Percentiles rank a stretch among this genome's conserved stretches.
These are phyloP conservation scores for Tetrapedia diversipes DNA, from an alignment of 2,888 invertebrate genomes.

Conservation along the genomic window DNA sequence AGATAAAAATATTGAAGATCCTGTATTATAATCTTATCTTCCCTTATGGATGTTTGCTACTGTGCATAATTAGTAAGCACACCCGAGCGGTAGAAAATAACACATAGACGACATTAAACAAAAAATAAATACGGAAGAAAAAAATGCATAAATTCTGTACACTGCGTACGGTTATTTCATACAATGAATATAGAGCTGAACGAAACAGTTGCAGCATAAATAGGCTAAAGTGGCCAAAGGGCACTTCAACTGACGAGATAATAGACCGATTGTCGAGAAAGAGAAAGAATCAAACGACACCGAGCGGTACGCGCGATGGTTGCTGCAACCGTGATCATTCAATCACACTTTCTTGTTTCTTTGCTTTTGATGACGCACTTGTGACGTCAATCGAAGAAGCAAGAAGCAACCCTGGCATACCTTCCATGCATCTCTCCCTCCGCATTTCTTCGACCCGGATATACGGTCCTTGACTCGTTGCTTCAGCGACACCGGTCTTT, in stretches of 20 bases:
- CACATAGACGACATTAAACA: conserved; percentile 10
- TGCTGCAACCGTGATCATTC: conserved; percentile 77
- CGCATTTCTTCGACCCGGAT: conserved; percentile 65
- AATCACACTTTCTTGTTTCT: conserved; percentile 82
- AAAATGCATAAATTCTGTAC: conserved; percentile 16
- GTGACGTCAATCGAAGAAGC: conserved; percentile 81
- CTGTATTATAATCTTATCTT: conserved; percentile 37
- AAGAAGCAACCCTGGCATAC: conserved; percentile 76
- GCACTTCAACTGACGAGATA: conserved; percentile 79
- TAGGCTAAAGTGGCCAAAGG: conserved; percentile 77
- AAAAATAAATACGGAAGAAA: neutral
- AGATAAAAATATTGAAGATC: conserved; percentile 9
- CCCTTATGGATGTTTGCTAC: neutral
- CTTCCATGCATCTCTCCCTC: conserved; percentile 66
- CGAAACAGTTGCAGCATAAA: conserved; percentile 59
- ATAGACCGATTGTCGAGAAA: conserved; percentile 76
- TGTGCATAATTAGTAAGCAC: neutral
- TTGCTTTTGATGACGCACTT: conserved; percentile 80
- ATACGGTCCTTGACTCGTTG: conserved; percentile 42
- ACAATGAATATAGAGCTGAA: conserved; percentile 54
- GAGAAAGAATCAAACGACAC: conserved; percentile 72
- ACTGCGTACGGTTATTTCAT: conserved; percentile 49
- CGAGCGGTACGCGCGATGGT: conserved; percentile 38
- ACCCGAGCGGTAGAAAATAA: conserved; percentile 1
- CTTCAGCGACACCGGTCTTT: neutral